Conservation (phyloP, 2,797 vertebrate genomes). For the Erpetoichthys calabaricus region DNA sequence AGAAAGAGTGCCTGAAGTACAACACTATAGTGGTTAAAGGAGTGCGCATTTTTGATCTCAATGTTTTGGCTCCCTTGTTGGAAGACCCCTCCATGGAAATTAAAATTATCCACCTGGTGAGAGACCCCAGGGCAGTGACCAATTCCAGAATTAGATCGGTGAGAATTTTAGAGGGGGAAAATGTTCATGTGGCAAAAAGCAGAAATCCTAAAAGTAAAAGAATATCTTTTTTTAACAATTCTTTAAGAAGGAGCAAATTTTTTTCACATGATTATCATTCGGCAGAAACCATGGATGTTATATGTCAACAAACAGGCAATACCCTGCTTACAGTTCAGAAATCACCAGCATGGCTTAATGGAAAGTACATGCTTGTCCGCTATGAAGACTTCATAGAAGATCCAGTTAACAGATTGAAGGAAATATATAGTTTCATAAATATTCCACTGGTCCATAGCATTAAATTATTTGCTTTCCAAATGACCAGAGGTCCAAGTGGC, state of each 20-base stretch:
- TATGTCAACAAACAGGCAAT: conserved; percentile 85
- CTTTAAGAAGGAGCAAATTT: conserved; percentile 75
- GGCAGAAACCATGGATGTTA: conserved; percentile 93
- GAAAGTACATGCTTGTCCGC: conserved; percentile 83
- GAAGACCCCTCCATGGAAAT: conserved; percentile 81
- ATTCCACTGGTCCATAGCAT: conserved; percentile 78
- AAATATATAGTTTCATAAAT: conserved; percentile 80
- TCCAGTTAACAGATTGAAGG: conserved; percentile 71
- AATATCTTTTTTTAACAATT: conserved; percentile 76
- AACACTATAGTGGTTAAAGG: conserved; percentile 89
- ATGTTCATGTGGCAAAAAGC: conserved; percentile 87
- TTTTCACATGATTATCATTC: conserved; percentile 91
- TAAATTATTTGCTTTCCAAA: conserved; percentile 83
- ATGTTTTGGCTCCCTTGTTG: conserved; percentile 76
- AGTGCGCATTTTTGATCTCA: conserved; percentile 83
- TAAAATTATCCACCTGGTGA: conserved; percentile 89
- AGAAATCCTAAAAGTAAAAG: conserved; percentile 81
- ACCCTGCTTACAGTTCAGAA: conserved; percentile 78
- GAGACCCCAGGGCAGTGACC: conserved; percentile 86
- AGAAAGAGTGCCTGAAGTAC: conserved; percentile 88
- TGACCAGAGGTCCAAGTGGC: conserved; percentile 87
- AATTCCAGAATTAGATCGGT: conserved; percentile 92
- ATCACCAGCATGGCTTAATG: conserved; percentile 82
- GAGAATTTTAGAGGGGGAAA: conserved; percentile 86
- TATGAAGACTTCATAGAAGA: conserved; percentile 94